phyloP scores from a whole-genome alignment of 2,113 vertebrate species.

The Sphyrna mokarran region DNA sequence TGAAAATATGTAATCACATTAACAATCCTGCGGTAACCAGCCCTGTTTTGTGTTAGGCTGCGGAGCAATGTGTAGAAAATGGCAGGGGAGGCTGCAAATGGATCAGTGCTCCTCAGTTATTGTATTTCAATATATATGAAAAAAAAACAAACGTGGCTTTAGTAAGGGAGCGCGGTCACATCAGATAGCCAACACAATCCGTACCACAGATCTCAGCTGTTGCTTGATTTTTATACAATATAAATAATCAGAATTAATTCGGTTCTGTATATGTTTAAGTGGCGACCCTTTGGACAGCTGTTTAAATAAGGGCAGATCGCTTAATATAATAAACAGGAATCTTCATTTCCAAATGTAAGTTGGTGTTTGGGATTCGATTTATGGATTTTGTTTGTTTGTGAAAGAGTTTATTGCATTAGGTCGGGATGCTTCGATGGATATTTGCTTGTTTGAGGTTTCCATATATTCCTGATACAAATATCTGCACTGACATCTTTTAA shows the following conservation, averaged over 20 bases:
- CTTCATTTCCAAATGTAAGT: neutral
- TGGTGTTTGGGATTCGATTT: neutral
- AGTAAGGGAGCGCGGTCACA: neutral
- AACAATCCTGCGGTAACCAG: constrained; percentile 22
- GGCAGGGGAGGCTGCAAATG: constrained; percentile 1
- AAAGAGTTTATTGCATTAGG: neutral
- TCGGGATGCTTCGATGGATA: neutral
- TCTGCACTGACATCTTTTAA: neutral
- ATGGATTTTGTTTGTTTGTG: neutral
- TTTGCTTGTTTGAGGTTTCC: neutral
- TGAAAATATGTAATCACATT: neutral
- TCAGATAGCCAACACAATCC: neutral
- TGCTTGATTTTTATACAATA: neutral
- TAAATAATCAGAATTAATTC: neutral
- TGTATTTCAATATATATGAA: neutral
- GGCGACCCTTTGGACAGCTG: neutral
- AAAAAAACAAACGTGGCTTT: neutral
- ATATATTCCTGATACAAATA: neutral
- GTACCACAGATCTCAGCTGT: neutral
- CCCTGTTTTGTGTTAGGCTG: constrained; percentile 21
- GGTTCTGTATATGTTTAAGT: neutral
- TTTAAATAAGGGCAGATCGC: constrained; percentile 15
- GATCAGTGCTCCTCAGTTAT: neutral
- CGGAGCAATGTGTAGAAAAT: constrained; percentile 20
- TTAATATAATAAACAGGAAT: constrained; percentile 4